These are phyloP conservation scores for Agrilus mali DNA, from an alignment of 2,888 invertebrate genomes.

Conservation along the genomic window DNA sequence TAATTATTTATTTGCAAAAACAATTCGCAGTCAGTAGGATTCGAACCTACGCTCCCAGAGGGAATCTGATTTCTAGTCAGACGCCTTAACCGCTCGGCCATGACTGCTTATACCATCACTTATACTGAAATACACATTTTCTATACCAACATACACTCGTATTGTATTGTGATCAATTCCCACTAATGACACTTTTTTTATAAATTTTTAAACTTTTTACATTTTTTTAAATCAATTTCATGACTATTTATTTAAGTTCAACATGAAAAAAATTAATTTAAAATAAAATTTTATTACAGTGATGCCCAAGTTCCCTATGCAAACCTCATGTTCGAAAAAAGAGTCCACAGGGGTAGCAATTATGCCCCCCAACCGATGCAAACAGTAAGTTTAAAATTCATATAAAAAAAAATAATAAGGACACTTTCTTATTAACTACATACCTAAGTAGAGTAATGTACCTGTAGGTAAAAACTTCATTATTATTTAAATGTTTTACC, in stretches of 20 bases:
- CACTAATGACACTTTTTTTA: too few species aligned
- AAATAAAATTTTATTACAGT: slow-evolving; percentile 28
- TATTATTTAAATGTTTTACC: too few species aligned
- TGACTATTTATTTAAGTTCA: too few species aligned
- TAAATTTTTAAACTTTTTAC: too few species aligned
- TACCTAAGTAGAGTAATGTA: too few species aligned
- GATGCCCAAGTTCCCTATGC: slow-evolving; percentile 46
- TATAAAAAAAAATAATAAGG: neutral
- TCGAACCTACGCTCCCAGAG: slow-evolving; percentile 86
- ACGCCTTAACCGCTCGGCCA: slow-evolving; percentile 84
- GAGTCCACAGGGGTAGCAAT: slow-evolving; percentile 76
- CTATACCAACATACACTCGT: too few species aligned
- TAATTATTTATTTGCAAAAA: slow-evolving; percentile 16
- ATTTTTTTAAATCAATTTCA: too few species aligned
- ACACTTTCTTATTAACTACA: neutral
- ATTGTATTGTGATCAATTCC: too few species aligned
- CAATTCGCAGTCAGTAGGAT: slow-evolving; percentile 71
- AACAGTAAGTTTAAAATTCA: slow-evolving; percentile 24
- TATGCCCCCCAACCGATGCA: slow-evolving; percentile 41
- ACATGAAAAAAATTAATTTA: too few species aligned
- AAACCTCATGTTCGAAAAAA: slow-evolving; percentile 83
- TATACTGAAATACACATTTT: too few species aligned
- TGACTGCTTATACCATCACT: slow-evolving; percentile 43
- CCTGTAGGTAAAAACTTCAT: too few species aligned
- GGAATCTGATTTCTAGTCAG: slow-evolving; percentile 84